phyloP scores from a whole-genome alignment of 2,888 invertebrate species.

The Phyllotreta cruciferae region DNA sequence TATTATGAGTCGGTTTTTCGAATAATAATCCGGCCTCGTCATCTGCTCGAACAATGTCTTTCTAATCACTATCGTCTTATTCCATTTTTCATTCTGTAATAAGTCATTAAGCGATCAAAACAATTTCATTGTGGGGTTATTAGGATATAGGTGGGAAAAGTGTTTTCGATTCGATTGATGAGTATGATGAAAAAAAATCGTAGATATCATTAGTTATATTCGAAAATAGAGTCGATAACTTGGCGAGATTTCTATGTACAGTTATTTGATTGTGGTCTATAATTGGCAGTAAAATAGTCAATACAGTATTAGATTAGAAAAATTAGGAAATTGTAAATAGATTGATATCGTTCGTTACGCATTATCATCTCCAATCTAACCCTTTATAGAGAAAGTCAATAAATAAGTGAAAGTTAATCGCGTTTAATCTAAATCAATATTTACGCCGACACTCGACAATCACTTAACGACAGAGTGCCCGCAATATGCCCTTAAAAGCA shows the following conservation, averaged over 20 bases:
- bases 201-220: conserved; percentile 12
- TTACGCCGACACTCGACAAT: conserved; percentile 17
- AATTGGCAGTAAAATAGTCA: no score
- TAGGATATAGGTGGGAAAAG: conserved; percentile 13
- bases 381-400: no score
- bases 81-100: conserved; percentile 31
- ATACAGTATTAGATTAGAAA: no score
- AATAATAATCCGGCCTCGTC: conserved; percentile 40
- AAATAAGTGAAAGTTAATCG: conserved; percentile 18
- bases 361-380: no score
- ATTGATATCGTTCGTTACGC: no score
- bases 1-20: conserved; percentile 42
- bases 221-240: neutral
- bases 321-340: no score
- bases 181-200: no score
- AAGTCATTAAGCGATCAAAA: conserved; percentile 30
- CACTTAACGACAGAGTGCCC: conserved; percentile 26
- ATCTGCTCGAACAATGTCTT: conserved; percentile 36
- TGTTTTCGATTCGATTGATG: conserved; percentile 5
- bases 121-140: conserved; percentile 22
- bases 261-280: no score
- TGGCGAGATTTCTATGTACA: neutral
- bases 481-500: conserved; percentile 34
- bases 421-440: conserved; percentile 22
- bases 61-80: conserved; percentile 29